Evolutionary conservation across 2,888 invertebrate genomes (phyloP).

Genomic region (Sabatieria punctata): DNA sequence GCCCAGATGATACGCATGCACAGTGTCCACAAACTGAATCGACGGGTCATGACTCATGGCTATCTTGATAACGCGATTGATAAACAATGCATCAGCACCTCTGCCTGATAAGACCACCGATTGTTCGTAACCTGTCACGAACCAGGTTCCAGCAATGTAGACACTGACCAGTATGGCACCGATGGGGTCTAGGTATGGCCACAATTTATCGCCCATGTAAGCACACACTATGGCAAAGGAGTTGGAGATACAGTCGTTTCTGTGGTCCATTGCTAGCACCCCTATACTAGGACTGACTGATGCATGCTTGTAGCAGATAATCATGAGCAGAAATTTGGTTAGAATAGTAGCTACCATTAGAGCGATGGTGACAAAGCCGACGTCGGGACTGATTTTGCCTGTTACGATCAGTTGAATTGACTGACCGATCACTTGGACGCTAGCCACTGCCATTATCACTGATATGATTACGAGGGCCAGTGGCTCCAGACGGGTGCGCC

Average conservation of each 20-base stretch:
- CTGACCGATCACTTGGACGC: constrained; percentile 32
- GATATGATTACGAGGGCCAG: constrained; percentile 35
- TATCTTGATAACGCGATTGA: constrained; percentile 30
- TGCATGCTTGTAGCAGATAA: constrained; percentile 24
- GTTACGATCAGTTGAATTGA: constrained; percentile 16
- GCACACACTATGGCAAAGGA: constrained; percentile 36
- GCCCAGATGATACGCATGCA: constrained; percentile 40
- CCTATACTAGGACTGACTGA: constrained; percentile 28
- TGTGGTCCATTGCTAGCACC: constrained; percentile 37
- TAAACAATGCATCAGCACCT: constrained; percentile 27
- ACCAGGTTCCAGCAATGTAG: constrained; percentile 37
- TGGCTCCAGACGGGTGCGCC: constrained; percentile 37
- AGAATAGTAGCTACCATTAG: constrained; percentile 26
- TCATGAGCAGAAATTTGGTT: constrained; percentile 19
- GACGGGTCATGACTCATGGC: constrained; percentile 25
- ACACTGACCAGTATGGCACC: constrained; percentile 38
- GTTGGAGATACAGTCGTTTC: constrained; percentile 39
- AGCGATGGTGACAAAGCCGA: constrained; percentile 16
- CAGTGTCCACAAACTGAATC: constrained; percentile 35
- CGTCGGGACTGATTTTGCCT: constrained; percentile 18
- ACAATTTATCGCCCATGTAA: constrained; percentile 22
- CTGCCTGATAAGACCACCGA: constrained; percentile 24
- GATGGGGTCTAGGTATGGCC: constrained; percentile 36
- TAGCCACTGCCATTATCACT: constrained; percentile 37
- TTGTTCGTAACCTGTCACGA: constrained; percentile 34